These are phyloP conservation scores for Baccha elongata DNA, from an alignment of 2,888 invertebrate genomes.

Conservation along the genomic window DNA sequence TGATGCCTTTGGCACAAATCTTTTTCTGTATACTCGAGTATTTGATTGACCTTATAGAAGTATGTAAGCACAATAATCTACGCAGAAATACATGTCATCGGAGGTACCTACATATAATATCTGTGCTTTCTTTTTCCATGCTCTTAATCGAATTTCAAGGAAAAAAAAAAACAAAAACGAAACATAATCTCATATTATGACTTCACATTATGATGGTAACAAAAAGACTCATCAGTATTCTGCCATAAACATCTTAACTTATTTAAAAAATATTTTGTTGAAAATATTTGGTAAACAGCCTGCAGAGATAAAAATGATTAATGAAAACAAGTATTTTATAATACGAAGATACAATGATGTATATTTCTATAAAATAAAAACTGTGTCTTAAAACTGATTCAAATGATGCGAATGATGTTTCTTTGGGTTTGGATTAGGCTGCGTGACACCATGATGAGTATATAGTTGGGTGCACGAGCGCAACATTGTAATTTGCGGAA, in stretches of 20 bases:
- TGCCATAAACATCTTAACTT: background rate
- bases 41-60: no score
- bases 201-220: background rate
- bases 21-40: no score
- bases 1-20: no score
- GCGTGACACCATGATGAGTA: no score
- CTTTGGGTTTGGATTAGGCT: background rate
- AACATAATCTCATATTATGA: background rate
- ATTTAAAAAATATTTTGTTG: background rate
- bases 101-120: background rate
- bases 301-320: background rate
- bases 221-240: background rate
- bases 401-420: background rate
- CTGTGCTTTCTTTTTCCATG: background rate
- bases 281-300: background rate
- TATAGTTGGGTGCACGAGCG: background rate
- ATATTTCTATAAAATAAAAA: no score
- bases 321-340: background rate
- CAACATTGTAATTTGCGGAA: conserved; percentile 28
- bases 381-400: background rate
- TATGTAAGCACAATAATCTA: no score
- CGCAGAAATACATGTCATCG: no score
- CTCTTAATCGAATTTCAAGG: background rate
- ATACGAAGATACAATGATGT: background rate
- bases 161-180: background rate